Evolutionary conservation across 2,113 vertebrate species (phyloP), one percentile per base, ranked within the genome.

Genomic region (Anolis carolinensis): DNA sequence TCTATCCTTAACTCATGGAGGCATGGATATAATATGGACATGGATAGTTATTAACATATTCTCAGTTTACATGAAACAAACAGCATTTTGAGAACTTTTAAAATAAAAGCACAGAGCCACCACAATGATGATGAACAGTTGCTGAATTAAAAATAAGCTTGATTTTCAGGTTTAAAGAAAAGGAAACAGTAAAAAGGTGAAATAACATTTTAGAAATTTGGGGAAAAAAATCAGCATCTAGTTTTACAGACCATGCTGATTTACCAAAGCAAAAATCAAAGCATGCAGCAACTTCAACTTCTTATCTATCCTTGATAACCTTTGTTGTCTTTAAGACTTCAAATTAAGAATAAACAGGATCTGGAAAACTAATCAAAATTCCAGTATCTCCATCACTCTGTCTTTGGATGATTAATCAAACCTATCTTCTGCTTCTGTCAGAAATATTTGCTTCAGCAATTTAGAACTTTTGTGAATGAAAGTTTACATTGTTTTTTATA

Each of bases 261-360:
- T 68, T 32, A 70, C 30, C 68, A 11, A 70, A 70, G 10, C 44
- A 50, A 81, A 25, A 70, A 23, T n/a, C 44, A 32, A 30, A n/a
- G 10, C 27, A 52, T 34, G n/a, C 86, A 85, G 92, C 89, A 93
- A 79, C 82, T 81, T 68, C 62, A 14, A 52, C 21, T 82, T 71
- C 80, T 93, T 94, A 92, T 88, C 92, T 92, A 71, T 39, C 86
- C 91, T 90, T 90, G 89, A 92, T 91, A 87, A 90, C 89, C 87
- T 94, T 86, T 90, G 84, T 91, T 89, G 90, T 81, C 89, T 88
- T 86, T 83, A 67, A n/a, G 71, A 48, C 91, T 89, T 76, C 88
- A 87, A 90, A 82, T 71, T 84, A 25, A 59, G 72, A 36, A 50
- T 84, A 88, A 80, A 83, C 76, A 87, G 44, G 9, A 91, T 76